A percentile compares a stretch with the other conserved stretches of the same genome.
Evolutionary conservation across 2,888 invertebrate genomes (phyloP).

Genomic region (Ypsolopha sequella): DNA sequence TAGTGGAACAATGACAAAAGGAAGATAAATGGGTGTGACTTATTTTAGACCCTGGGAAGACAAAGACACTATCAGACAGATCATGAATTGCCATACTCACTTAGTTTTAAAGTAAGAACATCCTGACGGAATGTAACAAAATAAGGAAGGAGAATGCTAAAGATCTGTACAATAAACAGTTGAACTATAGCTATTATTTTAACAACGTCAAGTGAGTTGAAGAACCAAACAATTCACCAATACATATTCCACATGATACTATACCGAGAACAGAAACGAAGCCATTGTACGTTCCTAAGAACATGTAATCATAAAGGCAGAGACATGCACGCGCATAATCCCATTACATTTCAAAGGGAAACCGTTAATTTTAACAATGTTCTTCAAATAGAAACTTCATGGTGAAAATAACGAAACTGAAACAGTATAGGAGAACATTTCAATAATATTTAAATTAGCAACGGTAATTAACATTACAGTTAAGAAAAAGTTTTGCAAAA

Average conservation of each 20-base stretch:
- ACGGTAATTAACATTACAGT: not conserved
- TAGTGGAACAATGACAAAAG: too few relatives aligned
- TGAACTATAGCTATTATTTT: too few relatives aligned
- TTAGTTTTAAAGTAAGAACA: too few relatives aligned
- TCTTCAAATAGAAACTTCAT: not conserved
- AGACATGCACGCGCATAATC: conserved; percentile 1
- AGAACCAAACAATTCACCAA: not conserved
- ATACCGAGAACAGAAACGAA: not conserved
- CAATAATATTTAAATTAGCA: not conserved
- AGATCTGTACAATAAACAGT: too few relatives aligned
- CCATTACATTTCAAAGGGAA: not conserved
- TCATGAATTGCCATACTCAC: not conserved
- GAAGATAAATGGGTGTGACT: too few relatives aligned
- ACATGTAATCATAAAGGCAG: not conserved
- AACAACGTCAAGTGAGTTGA: not conserved
- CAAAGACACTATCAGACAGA: not conserved
- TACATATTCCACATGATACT: too few relatives aligned
- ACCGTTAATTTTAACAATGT: not conserved
- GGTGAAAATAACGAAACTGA: not conserved
- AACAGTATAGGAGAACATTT: not conserved
- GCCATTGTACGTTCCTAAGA: not conserved
- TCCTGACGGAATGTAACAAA: too few relatives aligned
- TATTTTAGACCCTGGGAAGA: too few relatives aligned
- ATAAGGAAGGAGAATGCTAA: too few relatives aligned
- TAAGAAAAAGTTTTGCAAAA: too few relatives aligned